phyloP scores from a whole-genome alignment of 2,797 vertebrate genomes.

The Labroides dimidiatus region DNA sequence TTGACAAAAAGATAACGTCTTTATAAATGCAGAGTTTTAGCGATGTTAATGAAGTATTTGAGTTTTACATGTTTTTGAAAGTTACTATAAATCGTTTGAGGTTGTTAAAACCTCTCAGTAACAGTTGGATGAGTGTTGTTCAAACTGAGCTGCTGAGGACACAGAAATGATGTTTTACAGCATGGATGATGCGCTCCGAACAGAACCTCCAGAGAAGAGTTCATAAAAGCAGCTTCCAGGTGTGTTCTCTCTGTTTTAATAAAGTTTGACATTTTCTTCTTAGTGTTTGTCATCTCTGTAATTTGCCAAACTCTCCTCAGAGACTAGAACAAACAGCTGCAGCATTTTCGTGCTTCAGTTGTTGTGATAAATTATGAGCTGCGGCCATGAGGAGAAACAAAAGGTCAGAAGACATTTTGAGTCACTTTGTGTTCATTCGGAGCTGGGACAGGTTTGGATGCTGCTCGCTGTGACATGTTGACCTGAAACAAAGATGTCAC shows the following conservation, averaged over 20 bases:
- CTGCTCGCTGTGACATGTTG: background rate
- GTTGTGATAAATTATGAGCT: slow-evolving; percentile 3
- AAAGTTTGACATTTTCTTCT: slow-evolving; percentile 35
- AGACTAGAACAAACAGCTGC: background rate
- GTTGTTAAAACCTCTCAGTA: too few relatives aligned
- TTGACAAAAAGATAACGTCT: too few relatives aligned
- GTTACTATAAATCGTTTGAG: too few relatives aligned
- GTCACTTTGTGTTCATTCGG: slow-evolving; percentile 5
- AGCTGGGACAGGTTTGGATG: background rate
- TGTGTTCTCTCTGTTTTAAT: slow-evolving; percentile 1
- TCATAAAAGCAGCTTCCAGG: slow-evolving; percentile 19
- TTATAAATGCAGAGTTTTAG: too few relatives aligned
- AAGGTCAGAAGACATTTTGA: slow-evolving; percentile 28
- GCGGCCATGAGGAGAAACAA: slow-evolving; percentile 2
- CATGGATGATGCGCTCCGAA: background rate
- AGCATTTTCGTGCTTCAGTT: background rate
- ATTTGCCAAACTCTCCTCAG: slow-evolving; percentile 1
- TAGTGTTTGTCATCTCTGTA: slow-evolving; percentile 6
- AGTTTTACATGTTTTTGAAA: too few relatives aligned
- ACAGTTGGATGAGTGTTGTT: too few relatives aligned
- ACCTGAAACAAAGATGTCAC: background rate
- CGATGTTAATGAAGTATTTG: too few relatives aligned
- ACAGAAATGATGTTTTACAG: background rate
- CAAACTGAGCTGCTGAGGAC: background rate
- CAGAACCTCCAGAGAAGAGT: background rate